These are phyloP conservation scores for Entomobrya proxima DNA, from an alignment of 2,888 invertebrate genomes.

Conservation along the genomic window DNA sequence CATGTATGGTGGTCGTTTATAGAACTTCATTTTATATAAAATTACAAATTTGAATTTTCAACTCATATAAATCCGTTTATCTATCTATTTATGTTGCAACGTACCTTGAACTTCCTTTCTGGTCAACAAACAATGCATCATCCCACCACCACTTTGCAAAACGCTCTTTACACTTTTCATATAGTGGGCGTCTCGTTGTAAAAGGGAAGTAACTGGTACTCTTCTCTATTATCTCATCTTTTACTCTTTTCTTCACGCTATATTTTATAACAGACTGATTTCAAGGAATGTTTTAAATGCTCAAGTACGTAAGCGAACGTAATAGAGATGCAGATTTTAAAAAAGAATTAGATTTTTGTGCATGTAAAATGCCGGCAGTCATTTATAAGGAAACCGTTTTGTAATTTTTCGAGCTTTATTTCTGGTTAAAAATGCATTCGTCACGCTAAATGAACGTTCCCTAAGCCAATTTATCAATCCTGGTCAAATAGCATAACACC, in stretches of 20 bases:
- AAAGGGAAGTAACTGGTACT: conserved; percentile 43
- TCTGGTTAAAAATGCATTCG: not conserved
- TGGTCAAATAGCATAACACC: not conserved
- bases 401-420: not conserved
- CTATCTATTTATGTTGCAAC: not conserved
- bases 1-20: too few relatives aligned
- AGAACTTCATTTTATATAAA: too few relatives aligned
- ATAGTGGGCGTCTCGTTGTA: conserved; percentile 29
- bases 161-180: not conserved
- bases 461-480: not conserved
- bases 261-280: conserved; percentile 38
- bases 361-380: not conserved
- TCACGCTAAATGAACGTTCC: not conserved
- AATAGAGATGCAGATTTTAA: not conserved
- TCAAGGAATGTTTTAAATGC: conserved; percentile 38
- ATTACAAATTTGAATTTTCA: too few relatives aligned
- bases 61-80: too few relatives aligned
- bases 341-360: not conserved
- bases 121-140: not conserved
- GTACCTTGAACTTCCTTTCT: conserved; percentile 55
- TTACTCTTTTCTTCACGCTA: conserved; percentile 20
- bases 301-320: not conserved
- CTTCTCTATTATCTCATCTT: conserved; percentile 4
- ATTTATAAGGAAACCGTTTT: not conserved
- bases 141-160: not conserved